phyloP scores from a whole-genome alignment of 1,140 invertebrate species.

The Sipha flava region DNA sequence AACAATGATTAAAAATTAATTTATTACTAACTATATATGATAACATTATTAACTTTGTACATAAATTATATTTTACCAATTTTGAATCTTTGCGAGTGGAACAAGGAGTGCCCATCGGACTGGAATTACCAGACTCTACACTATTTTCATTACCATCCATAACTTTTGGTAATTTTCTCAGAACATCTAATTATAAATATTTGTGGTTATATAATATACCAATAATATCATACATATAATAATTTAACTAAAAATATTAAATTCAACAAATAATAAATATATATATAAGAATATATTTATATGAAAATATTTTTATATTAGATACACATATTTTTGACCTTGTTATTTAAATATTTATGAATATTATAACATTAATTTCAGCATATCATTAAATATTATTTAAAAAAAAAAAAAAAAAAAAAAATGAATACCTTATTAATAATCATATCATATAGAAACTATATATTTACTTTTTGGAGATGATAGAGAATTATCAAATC shows the following conservation, averaged over 20 bases:
- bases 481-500: constrained; percentile 64
- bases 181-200: background rate
- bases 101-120: constrained; percentile 41
- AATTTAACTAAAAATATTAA: background rate
- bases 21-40: background rate
- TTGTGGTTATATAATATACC: too few relatives aligned
- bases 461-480: constrained; percentile 24
- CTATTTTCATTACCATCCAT: constrained; percentile 25
- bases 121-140: constrained; percentile 36
- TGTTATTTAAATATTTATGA: too few relatives aligned
- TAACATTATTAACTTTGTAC: background rate
- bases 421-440: too few relatives aligned
- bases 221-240: background rate
- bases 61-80: background rate
- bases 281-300: background rate
- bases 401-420: too few relatives aligned
- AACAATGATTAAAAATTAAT: background rate
- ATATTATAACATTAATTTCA: too few relatives aligned
- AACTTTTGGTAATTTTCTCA: constrained; percentile 29
- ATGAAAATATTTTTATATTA: too few relatives aligned
- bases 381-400: too few relatives aligned
- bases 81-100: constrained; percentile 34
- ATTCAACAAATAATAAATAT: background rate
- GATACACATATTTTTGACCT: too few relatives aligned
- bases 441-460: too few relatives aligned